Evolutionary conservation across 2,113 vertebrate species (phyloP).

Genomic region (Aix galericulata): DNA sequence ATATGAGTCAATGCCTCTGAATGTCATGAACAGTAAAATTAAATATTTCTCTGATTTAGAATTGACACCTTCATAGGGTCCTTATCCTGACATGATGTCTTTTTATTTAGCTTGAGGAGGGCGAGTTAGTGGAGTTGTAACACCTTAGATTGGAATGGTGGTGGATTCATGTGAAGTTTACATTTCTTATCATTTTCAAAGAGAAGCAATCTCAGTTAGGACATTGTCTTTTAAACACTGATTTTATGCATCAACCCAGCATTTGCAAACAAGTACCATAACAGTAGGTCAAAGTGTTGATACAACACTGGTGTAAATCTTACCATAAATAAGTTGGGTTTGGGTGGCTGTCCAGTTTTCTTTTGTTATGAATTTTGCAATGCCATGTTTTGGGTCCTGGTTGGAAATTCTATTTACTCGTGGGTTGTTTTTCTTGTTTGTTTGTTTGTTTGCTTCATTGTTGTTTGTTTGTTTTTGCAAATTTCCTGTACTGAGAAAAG

Average conservation of each 20-base stretch:
- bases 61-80: not conserved
- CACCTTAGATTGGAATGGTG: not conserved
- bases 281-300: not conserved
- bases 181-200: not conserved
- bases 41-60: not conserved
- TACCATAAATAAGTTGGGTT: not conserved
- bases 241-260: not conserved
- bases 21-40: not conserved
- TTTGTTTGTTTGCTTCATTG: not conserved
- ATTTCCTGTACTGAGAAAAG: not conserved
- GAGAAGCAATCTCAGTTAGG: not conserved
- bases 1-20: not conserved
- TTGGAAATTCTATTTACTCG: rapidly evolving
- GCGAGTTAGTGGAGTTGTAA: not conserved
- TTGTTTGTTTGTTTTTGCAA: not conserved
- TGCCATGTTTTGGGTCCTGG: rapidly evolving
- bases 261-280: not conserved
- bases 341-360: not conserved
- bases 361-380: not conserved
- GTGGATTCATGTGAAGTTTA: not conserved
- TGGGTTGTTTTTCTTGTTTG: rapidly evolving
- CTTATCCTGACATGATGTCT: not conserved
- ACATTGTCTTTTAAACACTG: not conserved
- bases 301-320: not conserved
- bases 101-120: not conserved